phyloP scores from a whole-genome alignment of 2,113 vertebrate species.

The Acinonyx jubatus region DNA sequence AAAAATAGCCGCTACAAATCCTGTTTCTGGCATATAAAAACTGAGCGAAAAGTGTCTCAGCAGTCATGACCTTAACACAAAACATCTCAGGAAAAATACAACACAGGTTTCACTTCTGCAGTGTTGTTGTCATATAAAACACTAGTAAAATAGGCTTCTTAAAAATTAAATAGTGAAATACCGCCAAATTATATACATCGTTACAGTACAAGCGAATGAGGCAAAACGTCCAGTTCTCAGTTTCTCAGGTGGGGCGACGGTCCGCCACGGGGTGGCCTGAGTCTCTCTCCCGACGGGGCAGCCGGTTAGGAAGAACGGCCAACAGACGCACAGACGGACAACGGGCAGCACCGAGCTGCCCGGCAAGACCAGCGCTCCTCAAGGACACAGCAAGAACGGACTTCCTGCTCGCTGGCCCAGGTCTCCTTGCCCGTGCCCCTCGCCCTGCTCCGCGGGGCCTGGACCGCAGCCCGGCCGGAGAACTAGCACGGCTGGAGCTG shows the following conservation, averaged over 20 bases:
- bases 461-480: rapidly evolving
- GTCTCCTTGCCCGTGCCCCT: neutral
- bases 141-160: conserved; percentile 76
- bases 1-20: conserved; percentile 73
- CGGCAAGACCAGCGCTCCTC: neutral
- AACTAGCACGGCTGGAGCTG: neutral
- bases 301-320: neutral
- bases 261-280: neutral
- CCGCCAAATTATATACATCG: conserved; percentile 66
- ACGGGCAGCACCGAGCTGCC: neutral
- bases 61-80: conserved; percentile 61
- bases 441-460: neutral
- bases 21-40: conserved; percentile 72
- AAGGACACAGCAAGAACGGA: neutral
- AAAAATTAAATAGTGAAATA: conserved; percentile 84
- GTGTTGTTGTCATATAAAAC: conserved; percentile 75
- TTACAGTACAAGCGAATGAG: conserved; percentile 73
- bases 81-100: conserved; percentile 70
- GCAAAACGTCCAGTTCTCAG: conserved; percentile 38
- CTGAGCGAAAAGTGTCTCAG: conserved; percentile 70
- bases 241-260: neutral
- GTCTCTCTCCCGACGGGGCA: neutral
- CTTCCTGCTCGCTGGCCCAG: neutral
- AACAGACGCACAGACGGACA: rapidly evolving
- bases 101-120: conserved; percentile 68